Conservation (phyloP, 2,113 vertebrate species). For the Bos javanicus region DNA sequence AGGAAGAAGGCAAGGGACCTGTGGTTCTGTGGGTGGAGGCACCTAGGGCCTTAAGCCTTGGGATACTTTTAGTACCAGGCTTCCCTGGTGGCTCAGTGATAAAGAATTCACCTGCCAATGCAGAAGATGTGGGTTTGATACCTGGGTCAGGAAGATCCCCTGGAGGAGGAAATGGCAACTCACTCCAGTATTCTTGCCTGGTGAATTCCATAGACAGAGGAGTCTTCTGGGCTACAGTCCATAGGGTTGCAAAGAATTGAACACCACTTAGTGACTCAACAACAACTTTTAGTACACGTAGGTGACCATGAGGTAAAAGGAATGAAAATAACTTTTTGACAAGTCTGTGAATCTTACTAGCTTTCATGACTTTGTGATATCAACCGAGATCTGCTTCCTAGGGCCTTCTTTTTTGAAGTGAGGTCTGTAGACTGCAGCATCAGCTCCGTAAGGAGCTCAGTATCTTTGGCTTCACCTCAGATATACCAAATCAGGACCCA, state of each 20-base stretch:
- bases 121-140: neutral
- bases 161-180: neutral
- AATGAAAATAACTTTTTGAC: neutral
- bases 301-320: neutral
- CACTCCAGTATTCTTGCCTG: neutral
- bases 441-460: neutral
- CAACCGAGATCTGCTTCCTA: neutral
- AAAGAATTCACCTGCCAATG: neutral
- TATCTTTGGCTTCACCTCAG: neutral
- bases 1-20: neutral
- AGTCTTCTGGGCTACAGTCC: neutral
- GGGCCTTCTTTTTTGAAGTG: neutral
- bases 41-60: neutral
- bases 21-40: neutral
- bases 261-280: neutral
- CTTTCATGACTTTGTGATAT: neutral
- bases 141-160: neutral
- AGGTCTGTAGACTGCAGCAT: neutral
- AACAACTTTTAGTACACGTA: neutral
- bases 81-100: neutral
- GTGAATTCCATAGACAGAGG: neutral
- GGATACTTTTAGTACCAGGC: neutral
- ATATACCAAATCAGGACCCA: neutral
- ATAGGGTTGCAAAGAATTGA: neutral
- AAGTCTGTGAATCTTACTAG: neutral